These are phyloP conservation scores for Chironex yamaguchii DNA, from an alignment of 30 jellyfish, hydroid and myxozoan genomes.

Conservation along the genomic window DNA sequence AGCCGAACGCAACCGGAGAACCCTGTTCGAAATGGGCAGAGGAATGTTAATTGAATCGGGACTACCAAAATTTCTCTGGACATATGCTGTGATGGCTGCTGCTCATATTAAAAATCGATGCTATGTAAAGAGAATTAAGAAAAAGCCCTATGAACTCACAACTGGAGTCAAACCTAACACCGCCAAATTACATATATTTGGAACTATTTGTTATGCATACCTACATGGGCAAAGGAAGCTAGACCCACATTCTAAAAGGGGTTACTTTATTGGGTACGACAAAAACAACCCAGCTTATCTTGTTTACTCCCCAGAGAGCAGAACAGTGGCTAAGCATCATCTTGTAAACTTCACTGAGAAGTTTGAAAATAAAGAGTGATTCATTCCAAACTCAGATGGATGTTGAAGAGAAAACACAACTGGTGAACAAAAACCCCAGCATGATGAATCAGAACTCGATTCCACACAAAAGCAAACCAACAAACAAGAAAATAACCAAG, in stretches of 20 bases:
- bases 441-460: no score
- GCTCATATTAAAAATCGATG: conserved; percentile 54
- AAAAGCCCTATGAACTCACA: background rate
- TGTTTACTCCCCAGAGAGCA: conserved; percentile 19
- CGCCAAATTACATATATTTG: conserved; percentile 35
- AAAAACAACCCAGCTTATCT: conserved; percentile 18
- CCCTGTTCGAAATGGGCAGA: conserved; percentile 15
- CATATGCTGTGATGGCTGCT: conserved; percentile 66
- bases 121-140: background rate
- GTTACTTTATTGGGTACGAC: conserved; percentile 23
- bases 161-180: no score
- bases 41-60: conserved; percentile 33
- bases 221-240: background rate
- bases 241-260: conserved; percentile 2
- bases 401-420: no score
- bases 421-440: no score
- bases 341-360: no score
- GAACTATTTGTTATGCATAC: conserved; percentile 43
- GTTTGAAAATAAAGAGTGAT: no score
- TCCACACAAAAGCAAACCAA: no score
- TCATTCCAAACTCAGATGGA: no score
- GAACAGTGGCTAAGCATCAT: no score
- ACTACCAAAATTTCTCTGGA: conserved; percentile 62
- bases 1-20: conserved; percentile 10
- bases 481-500: no score